phyloP scores from a whole-genome alignment of 1,140 invertebrate species.

The Ephestia elutella region DNA sequence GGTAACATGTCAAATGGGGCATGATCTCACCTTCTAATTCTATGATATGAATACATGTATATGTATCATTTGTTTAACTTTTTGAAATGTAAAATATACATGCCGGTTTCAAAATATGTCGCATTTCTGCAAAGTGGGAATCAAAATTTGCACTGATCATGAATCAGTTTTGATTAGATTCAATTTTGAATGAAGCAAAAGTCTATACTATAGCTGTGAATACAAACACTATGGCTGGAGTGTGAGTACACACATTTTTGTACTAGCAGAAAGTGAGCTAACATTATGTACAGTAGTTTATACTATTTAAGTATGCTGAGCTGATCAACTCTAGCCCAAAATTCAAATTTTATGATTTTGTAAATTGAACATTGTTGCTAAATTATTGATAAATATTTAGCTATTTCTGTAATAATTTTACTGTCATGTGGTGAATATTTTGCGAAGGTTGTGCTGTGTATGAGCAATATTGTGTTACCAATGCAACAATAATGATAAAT shows the following conservation, averaged over 20 bases:
- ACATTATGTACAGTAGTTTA: conserved; percentile 3
- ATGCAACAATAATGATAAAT: too few species aligned
- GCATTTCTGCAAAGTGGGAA: too few species aligned
- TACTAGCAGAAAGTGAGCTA: background rate
- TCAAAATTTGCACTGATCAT: too few species aligned
- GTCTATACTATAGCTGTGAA: too few species aligned
- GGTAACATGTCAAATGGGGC: conserved; percentile 4
- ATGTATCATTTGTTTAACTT: conserved; percentile 7
- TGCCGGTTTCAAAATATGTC: background rate
- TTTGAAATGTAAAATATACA: background rate
- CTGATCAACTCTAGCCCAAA: background rate
- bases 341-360: background rate
- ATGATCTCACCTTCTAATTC: background rate
- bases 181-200: too few species aligned
- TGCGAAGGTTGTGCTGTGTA: background rate
- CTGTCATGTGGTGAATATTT: too few species aligned
- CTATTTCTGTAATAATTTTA: too few species aligned
- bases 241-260: background rate
- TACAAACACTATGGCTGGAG: background rate
- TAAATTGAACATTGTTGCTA: background rate
- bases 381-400: too few species aligned
- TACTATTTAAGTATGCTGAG: conserved; percentile 1
- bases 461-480: background rate
- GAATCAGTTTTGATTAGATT: too few species aligned
- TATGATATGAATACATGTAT: background rate